Conservation (phyloP, 2,113 vertebrate species). For the Aythya baeri region DNA sequence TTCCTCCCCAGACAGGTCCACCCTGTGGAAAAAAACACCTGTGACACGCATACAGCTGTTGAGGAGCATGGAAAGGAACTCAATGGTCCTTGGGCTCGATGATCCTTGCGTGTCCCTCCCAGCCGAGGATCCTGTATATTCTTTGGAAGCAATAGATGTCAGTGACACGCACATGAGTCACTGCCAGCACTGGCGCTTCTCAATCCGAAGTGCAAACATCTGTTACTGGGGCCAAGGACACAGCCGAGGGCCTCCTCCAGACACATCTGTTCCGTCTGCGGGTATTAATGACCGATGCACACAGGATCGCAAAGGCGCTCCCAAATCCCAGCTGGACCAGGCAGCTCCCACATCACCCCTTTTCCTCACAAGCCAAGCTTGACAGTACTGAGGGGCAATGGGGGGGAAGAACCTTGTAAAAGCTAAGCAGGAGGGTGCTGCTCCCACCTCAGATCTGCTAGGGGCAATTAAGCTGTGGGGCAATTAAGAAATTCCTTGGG, state of each 20-base stretch:
- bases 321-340: neutral
- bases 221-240: neutral
- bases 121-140: no score
- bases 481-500: no score
- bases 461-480: no score
- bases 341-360: neutral
- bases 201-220: neutral
- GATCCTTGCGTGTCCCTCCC: no score
- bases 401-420: no score
- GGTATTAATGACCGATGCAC: neutral
- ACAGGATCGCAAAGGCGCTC: neutral
- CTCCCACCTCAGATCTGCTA: no score
- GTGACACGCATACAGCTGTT: neutral
- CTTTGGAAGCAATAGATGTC: neutral
- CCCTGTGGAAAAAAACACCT: neutral
- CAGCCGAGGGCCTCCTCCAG: neutral
- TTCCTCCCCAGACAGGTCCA: neutral
- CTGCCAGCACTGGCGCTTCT: neutral
- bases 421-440: no score
- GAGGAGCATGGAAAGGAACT: neutral
- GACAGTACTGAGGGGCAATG: neutral
- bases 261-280: neutral
- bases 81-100: no score
- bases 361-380: neutral
- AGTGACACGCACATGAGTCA: accelerated